Conservation (phyloP, 2,888 invertebrate genomes). For the Sepioteuthis lessoniana region DNA sequence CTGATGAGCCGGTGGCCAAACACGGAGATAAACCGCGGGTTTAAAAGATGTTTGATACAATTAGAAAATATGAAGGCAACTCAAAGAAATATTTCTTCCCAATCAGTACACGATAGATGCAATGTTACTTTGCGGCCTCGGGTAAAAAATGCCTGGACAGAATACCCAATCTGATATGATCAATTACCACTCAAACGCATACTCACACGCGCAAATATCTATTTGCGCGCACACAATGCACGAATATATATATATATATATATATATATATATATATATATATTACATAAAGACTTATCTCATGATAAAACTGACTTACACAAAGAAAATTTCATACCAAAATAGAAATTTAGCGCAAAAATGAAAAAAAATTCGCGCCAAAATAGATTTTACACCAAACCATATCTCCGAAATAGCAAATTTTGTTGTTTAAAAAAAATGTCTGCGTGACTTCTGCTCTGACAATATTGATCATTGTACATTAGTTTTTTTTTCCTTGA, state of each 20-base stretch:
- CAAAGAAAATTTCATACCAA: too few species aligned
- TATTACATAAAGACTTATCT: not conserved
- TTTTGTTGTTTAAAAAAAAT: too few species aligned
- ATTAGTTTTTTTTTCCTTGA: too few species aligned
- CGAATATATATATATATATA: not conserved
- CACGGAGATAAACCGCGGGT: constrained; percentile 63
- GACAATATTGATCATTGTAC: too few species aligned
- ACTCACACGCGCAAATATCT: not conserved
- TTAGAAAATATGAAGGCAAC: constrained; percentile 56
- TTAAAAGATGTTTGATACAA: constrained; percentile 59
- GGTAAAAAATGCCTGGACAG: constrained; percentile 14
- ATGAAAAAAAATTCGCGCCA: too few species aligned
- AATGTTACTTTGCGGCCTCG: not conserved
- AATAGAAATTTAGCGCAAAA: too few species aligned
- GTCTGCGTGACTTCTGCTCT: too few species aligned
- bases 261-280: not conserved
- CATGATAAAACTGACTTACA: too few species aligned
- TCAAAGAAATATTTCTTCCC: not conserved
- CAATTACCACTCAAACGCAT: not conserved
- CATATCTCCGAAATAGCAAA: too few species aligned
- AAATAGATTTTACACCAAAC: too few species aligned
- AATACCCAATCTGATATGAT: not conserved
- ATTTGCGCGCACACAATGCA: too few species aligned
- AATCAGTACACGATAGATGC: not conserved
- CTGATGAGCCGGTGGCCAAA: constrained; percentile 65